Base-by-base conservation (phyloP, 2,888 invertebrate genomes). In the Pherbina coryleti region DNA sequence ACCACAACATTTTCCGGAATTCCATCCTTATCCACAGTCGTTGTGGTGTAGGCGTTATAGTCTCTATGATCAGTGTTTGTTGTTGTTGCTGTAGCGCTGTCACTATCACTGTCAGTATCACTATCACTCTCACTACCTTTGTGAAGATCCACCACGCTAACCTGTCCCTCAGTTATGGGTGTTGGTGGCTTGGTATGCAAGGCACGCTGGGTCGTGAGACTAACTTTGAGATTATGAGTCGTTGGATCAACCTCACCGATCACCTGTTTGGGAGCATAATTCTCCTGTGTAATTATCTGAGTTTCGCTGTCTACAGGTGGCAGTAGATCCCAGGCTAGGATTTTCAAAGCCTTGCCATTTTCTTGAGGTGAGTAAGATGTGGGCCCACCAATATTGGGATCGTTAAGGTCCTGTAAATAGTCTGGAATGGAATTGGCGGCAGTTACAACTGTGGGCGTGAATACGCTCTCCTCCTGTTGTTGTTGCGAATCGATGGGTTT, bases 281-380 rank as follows among this genome's bases (percentile, higher is more conserved):
- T 84, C n/a, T 84, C 84, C 3, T 82, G 79, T 5, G 86, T 84
- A 19, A 84, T 83, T 55, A 86, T 84, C 5, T 64, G 57, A 5
- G 85, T 80, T 17, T 86, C 86, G 9, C 25, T 37, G 8, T 79
- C 75, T 7, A 70, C 2, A 22, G 85, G 88, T 1, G 88, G 89
- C 80, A 88, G 25, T 44, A 88, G 81, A 79, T 88, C 88, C 89
- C 89, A 88, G 22, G 88, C 89, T n/a, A 88, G 83, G 2, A 88
- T 84, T 37, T 84, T 88, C 0, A 87, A 80, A 0, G 84, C 82
- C 0, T 81, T 79, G 1, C 79, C 82, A 73, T 84, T 76, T 3
- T 84, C 81, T 2, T 82, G 69, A 0, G 88, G 88, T 3, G 79
- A 77, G 82, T 87, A 87, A 0, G 82, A 82, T 11, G 88, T 86